A percentile compares a stretch with the other conserved stretches of the same genome.
phyloP scores from a whole-genome alignment of 2,113 vertebrate genomes.

The Gasterosteus aculeatus region DNA sequence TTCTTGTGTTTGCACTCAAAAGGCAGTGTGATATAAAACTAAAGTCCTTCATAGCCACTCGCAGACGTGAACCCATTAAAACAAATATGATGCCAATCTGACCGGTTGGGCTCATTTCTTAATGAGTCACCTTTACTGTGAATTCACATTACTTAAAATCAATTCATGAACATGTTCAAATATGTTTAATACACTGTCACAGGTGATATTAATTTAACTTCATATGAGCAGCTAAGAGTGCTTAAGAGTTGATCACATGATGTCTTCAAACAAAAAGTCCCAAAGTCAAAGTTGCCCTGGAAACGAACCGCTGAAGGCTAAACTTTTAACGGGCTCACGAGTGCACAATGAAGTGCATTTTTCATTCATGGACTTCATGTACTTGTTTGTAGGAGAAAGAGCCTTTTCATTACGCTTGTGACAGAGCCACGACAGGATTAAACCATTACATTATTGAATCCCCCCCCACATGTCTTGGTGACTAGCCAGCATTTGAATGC shows the following conservation, averaged over 20 bases:
- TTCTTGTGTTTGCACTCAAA: neutral
- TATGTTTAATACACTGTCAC: neutral
- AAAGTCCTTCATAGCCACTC: neutral
- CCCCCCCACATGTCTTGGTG: constrained; percentile 12
- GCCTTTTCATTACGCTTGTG: constrained; percentile 26
- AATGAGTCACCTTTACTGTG: neutral
- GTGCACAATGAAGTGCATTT: neutral
- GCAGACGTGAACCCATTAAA: neutral
- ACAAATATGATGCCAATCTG: neutral
- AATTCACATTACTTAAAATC: neutral
- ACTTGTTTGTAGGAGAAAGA: neutral
- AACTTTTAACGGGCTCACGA: constrained; percentile 15
- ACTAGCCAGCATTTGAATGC: constrained; percentile 21
- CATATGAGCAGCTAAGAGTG: constrained; percentile 17
- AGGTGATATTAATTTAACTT: constrained; percentile 13
- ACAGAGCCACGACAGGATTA: constrained; percentile 32
- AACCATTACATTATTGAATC: constrained; percentile 44
- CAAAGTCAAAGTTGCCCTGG: constrained; percentile 29
- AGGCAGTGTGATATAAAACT: neutral
- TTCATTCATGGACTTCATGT: constrained; percentile 30
- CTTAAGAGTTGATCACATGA: constrained; percentile 46
- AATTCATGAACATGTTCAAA: constrained; percentile 7
- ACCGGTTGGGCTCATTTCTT: neutral
- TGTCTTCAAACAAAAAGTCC: constrained; percentile 31
- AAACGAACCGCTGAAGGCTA: constrained; percentile 19